Base-by-base conservation (phyloP, 1,140 invertebrate genomes). In the Helicorthomorpha holstii region DNA sequence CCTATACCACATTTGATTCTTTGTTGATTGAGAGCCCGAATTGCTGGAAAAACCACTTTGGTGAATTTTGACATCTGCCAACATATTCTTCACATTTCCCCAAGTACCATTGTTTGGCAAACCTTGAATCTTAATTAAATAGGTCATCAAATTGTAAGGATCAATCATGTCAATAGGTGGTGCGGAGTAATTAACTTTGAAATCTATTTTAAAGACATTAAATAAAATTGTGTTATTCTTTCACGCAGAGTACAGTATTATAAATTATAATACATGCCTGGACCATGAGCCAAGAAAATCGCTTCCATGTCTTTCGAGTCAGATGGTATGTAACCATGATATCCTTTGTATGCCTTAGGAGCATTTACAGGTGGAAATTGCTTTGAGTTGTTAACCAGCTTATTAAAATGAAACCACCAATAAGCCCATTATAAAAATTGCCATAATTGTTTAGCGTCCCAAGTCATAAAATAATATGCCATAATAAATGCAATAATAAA, bases 101-200 rank as follows among this genome's bases (percentile, higher is more conserved):
- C 48, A 49, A 10, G 48, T 27, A 23, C 48, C 48, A 27, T 49
- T 49, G 21, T 49, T 49, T 19, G 48, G 48, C 4, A 38, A 21
- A 12, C 12, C 12, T 7, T 49, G 3, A 7, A 49, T 7, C 12
- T 27, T 27, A 7, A 49, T 7, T 27, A 49, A 7, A 19, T 49
- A 16, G 14, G 10, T 49, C 22, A 49, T 24, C 25, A 49, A 26
- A 49, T 49, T 49, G 25, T 49, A 49, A 7, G 25, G 12, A 49
- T 49, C 48, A 27, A 23, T 49, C 22, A 49, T 49, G 10, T 49
- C 4, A 27, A 49, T 49, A 21, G 48, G 24, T 34, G 12, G 12
- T 4, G 12, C 4, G 4, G 3, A 4, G 27, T 38, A 27, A 27
- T 27, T 27, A 42, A 7, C n/a, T 34, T 49, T 49, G 26, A 49